Evolutionary conservation across 2,888 invertebrate species (phyloP), one percentile per base, ranked within the genome.

Genomic region (Furcula furcula): DNA sequence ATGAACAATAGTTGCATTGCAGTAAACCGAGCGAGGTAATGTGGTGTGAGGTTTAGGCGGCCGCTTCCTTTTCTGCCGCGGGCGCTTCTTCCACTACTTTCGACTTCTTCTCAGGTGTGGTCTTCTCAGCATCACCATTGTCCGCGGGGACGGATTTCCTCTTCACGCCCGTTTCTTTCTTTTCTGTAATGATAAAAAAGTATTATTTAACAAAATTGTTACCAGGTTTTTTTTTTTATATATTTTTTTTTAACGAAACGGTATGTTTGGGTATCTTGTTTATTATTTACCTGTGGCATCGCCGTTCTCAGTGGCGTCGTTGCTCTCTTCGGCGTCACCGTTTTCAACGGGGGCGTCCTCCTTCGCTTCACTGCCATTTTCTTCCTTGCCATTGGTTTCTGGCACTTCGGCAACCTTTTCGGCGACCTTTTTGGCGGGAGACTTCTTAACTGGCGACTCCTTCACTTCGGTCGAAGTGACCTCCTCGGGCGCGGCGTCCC

Each of bases 41-140:
- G 41, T 39, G 53, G 45, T 38, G 40, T 36, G 50, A 46, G 31
- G 46, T 54, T 90, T 91, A 92, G 73, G 92, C 91, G 40, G 90
- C 87, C 32, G 90, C 90, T 63, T 91, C 90, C 38, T 91, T 90
- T 59, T 92, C 92, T 7, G 90, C 90, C 5, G 89, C 76, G 2
- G 84, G 72, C 29, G 81, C 72, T 45, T 91, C 91, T 29, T 93
- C 93, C 7, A 90, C 91, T 34, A 93, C 85, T 83, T 93, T 94
- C 48, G 92, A 91, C 65, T 94, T 94, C 80, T 94, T 94, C 66
- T 94, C 94, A 5, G 93, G 93, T 40, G 92, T 91, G 28, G 90
- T 91, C 53, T 91, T 93, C 46, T 93, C 93, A 6, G 83, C 81
- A 29, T 91, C 91, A 31, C 88, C 91, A 23, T 85, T 85, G 45